Conservation (phyloP, 2,888 invertebrate genomes). For the Geophilus truncorum region DNA sequence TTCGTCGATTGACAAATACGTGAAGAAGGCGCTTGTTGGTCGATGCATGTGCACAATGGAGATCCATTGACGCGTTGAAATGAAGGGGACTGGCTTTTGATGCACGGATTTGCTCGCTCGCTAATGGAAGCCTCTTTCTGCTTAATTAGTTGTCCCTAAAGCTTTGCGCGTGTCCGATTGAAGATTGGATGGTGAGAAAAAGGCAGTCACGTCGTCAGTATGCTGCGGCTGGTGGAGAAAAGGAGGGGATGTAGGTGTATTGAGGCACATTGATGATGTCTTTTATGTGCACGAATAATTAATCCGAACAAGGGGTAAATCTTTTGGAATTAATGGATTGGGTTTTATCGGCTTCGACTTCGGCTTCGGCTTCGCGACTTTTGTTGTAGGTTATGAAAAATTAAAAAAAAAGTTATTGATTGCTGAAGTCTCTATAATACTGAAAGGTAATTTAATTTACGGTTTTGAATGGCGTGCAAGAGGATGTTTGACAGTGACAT, state of each 20-base stretch:
- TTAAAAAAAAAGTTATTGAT: not conserved
- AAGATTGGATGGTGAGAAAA: conserved; percentile 20
- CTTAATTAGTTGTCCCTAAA: conserved; percentile 20
- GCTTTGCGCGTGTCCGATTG: conserved; percentile 11
- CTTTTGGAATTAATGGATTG: conserved; percentile 14
- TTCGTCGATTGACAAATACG: conserved; percentile 20
- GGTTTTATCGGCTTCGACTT: not conserved
- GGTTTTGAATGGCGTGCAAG: too few relatives aligned
- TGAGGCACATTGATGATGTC: not conserved
- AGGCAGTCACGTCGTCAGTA: not conserved
- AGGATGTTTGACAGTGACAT: too few relatives aligned
- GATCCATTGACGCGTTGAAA: conserved; percentile 4
- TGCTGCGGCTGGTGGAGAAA: not conserved
- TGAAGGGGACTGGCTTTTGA: conserved; percentile 1
- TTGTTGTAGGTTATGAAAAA: not conserved
- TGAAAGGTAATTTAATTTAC: not conserved
- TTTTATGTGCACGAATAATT: not conserved
- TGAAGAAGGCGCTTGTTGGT: conserved; percentile 16
- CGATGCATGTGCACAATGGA: conserved; percentile 13
- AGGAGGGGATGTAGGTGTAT: not conserved
- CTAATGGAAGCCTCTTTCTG: conserved; percentile 12
- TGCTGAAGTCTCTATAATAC: not conserved
- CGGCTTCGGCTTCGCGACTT: not conserved
- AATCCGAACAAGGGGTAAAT: not conserved
- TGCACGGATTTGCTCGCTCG: conserved; percentile 12